Evolutionary conservation across 2,113 vertebrate species (phyloP).

Genomic region (Eulemur macaco): DNA sequence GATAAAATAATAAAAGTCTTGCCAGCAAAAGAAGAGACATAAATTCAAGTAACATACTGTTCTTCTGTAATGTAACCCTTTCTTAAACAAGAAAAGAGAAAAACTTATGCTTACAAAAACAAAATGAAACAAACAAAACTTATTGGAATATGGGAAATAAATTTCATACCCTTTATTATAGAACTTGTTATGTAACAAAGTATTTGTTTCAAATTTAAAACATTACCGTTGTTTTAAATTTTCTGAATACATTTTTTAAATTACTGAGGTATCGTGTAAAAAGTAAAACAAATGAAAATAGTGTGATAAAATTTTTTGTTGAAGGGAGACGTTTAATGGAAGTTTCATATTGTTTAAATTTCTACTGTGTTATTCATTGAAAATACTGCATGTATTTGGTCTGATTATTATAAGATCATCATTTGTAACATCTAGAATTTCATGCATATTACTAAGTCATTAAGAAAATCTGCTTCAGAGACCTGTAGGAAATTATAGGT

Average conservation of each 20-base stretch:
- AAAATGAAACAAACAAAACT: background rate
- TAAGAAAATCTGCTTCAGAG: background rate
- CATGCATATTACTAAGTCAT: background rate
- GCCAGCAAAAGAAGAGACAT: background rate
- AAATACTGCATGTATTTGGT: background rate
- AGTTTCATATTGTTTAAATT: background rate
- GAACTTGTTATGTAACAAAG: background rate
- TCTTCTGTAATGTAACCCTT: background rate
- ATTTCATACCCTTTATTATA: background rate
- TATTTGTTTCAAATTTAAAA: background rate
- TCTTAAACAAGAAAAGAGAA: background rate
- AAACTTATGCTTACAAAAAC: background rate
- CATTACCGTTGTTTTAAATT: background rate
- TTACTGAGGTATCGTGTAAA: background rate
- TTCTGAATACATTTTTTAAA: background rate
- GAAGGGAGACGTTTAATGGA: background rate
- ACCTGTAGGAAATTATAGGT: background rate
- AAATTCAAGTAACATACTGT: background rate
- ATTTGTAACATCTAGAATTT: background rate
- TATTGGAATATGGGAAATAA: background rate
- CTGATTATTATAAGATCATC: background rate
- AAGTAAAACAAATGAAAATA: background rate
- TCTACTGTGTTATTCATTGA: background rate
- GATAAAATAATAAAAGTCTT: constrained; percentile 55
- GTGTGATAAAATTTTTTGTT: background rate